Conservation (phyloP, 2,888 invertebrate species). For the Thecophora atra region DNA sequence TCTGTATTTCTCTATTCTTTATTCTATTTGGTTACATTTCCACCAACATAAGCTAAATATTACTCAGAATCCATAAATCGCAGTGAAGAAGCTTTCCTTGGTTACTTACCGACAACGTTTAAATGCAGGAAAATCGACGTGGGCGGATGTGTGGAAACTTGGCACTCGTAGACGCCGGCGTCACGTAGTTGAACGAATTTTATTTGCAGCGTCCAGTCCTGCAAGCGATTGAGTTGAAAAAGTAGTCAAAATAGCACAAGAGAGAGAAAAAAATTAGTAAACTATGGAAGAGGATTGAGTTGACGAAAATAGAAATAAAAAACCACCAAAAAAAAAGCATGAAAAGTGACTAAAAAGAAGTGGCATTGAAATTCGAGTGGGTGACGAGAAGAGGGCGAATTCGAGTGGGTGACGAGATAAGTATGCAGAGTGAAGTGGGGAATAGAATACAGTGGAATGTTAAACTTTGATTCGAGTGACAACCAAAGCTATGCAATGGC, state of each 20-base stretch:
- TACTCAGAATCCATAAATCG: too few species aligned
- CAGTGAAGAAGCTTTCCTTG: neutral
- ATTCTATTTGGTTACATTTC: too few species aligned
- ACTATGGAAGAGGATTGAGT: neutral
- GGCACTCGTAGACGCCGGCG: slow-evolving; percentile 88
- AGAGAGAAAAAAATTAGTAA: slow-evolving; percentile 23
- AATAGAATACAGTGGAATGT: slow-evolving; percentile 9
- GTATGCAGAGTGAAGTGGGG: neutral
- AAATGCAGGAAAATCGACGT: slow-evolving; percentile 87
- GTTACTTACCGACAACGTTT: slow-evolving; percentile 84
- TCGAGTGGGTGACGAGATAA: too few species aligned
- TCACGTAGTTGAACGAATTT: slow-evolving; percentile 87
- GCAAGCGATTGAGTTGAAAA: slow-evolving; percentile 44
- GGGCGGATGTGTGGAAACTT: slow-evolving; percentile 91
- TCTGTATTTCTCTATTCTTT: too few species aligned
- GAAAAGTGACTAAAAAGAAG: slow-evolving; percentile 2
- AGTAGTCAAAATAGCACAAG: slow-evolving; percentile 16
- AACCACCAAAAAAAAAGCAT: neutral
- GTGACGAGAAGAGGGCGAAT: neutral
- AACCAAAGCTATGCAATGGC: slow-evolving; percentile 11
- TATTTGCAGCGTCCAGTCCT: slow-evolving; percentile 93
- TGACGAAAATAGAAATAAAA: neutral
- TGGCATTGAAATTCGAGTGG: slow-evolving; percentile 19
- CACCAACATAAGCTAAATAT: too few species aligned
- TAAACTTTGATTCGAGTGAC: slow-evolving; percentile 1